Percentiles rank a stretch among this genome's conserved stretches.
phyloP scores from a whole-genome alignment of 2,113 vertebrate genomes.

The Patagioenas fasciata region DNA sequence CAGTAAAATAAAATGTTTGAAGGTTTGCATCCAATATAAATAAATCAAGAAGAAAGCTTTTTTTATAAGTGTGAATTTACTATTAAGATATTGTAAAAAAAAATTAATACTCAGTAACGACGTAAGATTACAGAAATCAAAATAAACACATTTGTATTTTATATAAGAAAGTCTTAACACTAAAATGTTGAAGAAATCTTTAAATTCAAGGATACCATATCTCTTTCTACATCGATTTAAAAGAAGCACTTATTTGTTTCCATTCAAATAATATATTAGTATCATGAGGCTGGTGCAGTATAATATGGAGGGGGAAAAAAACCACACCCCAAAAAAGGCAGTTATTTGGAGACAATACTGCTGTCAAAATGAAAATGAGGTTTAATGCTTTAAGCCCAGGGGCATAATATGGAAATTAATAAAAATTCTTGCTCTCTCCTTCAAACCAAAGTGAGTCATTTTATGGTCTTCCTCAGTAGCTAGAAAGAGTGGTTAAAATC shows the following conservation, averaged over 20 bases:
- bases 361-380: neutral
- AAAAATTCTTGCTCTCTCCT: neutral
- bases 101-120: neutral
- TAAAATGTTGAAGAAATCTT: neutral
- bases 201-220: neutral
- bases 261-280: neutral
- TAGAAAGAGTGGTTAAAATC: neutral
- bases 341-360: neutral
- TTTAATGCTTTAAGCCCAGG: neutral
- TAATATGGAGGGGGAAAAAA: accelerated
- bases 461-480: neutral
- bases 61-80: neutral
- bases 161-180: neutral
- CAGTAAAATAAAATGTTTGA: neutral
- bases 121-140: neutral
- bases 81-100: neutral
- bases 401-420: neutral
- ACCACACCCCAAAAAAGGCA: neutral
- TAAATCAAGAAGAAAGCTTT: neutral
- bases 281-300: neutral
- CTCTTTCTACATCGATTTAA: neutral
- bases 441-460: neutral
- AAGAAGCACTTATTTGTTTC: neutral
- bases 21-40: neutral
- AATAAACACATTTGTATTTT: neutral